A percentile compares a stretch with the other conserved stretches of the same genome.
Evolutionary conservation across 1,140 invertebrate genomes (phyloP).

Genomic region (Cydia amplana): DNA sequence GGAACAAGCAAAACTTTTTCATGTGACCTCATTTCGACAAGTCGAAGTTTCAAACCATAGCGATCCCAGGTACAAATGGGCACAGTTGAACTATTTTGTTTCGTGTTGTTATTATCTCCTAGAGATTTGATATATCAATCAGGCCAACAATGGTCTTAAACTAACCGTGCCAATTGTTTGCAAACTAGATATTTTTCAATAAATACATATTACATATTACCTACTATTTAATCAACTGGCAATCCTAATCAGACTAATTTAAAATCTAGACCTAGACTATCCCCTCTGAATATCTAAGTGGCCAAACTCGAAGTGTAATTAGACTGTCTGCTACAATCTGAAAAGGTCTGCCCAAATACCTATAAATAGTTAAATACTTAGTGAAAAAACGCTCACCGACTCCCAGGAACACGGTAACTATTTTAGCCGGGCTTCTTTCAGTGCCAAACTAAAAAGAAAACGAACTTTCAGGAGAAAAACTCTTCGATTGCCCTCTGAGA

Average conservation of each 20-base stretch:
- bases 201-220: too few relatives aligned
- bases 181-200: too few relatives aligned
- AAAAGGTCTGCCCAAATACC: background rate
- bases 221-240: background rate
- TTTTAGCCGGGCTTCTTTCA: conserved; percentile 12
- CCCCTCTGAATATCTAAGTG: background rate
- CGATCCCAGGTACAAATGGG: background rate
- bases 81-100: background rate
- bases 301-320: conserved; percentile 20
- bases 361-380: background rate
- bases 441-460: conserved; percentile 42
- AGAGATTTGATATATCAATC: background rate
- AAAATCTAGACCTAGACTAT: conserved; percentile 7
- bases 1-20: conserved; percentile 5
- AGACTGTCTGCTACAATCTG: background rate
- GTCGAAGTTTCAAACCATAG: conserved; percentile 19
- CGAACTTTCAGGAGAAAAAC: conserved; percentile 52
- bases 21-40: conserved; percentile 17
- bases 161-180: too few relatives aligned
- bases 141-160: background rate
- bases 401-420: background rate
- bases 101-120: background rate
- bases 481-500: conserved; percentile 52
- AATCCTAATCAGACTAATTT: background rate
- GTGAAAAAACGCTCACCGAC: conserved; percentile 20